Evolutionary conservation across 2,888 invertebrate genomes (phyloP), one percentile per base, ranked within the genome.

Genomic region (Pseudoips prasinana): DNA sequence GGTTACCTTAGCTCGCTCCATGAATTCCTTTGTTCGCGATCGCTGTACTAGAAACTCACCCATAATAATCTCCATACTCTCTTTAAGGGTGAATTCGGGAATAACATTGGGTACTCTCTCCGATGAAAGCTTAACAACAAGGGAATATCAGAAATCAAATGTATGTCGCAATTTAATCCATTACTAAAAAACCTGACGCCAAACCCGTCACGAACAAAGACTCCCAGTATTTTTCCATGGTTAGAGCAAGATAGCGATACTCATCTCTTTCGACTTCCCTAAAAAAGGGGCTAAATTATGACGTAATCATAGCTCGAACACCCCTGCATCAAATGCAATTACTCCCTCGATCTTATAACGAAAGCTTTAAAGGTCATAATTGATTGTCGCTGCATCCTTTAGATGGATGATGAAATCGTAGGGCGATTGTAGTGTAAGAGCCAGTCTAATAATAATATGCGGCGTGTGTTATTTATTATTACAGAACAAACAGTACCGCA

Each of bases 241-340:
- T 34, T 50, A 47, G 63, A 71, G 43, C 19, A 64, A 57, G 64
- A 63, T 18, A 23, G 22, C n/a, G 3, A 11, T 19, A 37, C 29
- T 39, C 29, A 8, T 26, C 40, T 37, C 18, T 63, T 64, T 49
- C 63, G n/a, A 39, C 39, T 64, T 62, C 44, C 45, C 49, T 50
- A 52, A 69, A 69, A 64, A 65, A 72, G 75, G 79, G 81, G 71
- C 69, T 71, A 66, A 73, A 71, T 75, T 68, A 77, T 84, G 81
- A 83, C 78, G 82, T 78, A 78, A 79, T 73, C 63, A 69, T 67
- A 69, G 61, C 67, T 51, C 56, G 48, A 55, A 53, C 64, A 73
- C 73, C 77, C 78, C 64, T 69, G 61, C 61, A 39, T 9, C 18
- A 32, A 51, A 48, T 64, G 65, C 64, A 64, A 44, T 41, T 39